A percentile compares a stretch with the other conserved stretches of the same genome.
phyloP scores from a whole-genome alignment of 2,113 vertebrate genomes.

The Takifugu bimaculatus region DNA sequence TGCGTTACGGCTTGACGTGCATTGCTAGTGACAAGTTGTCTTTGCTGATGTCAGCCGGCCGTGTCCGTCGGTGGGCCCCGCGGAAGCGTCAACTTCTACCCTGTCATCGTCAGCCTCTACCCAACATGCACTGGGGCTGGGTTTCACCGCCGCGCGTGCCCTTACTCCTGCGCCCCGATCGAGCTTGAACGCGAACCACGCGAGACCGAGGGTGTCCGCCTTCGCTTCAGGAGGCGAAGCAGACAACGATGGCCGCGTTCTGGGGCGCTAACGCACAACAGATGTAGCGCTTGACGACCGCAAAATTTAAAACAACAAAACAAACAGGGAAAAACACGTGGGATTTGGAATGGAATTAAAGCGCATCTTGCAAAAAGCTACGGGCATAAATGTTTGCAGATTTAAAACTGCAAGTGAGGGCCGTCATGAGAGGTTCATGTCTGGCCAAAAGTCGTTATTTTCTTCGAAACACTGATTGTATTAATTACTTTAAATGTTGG shows the following conservation, averaged over 20 bases:
- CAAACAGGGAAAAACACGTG: conserved; percentile 34
- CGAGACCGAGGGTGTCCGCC: conserved; percentile 13
- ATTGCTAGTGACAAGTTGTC: conserved; percentile 65
- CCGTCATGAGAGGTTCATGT: conserved; percentile 41
- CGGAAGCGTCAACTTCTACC: conserved; percentile 46
- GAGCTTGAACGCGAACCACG: conserved; percentile 16
- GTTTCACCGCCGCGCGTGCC: conserved; percentile 43
- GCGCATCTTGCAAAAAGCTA: conserved; percentile 56
- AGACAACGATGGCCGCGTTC: conserved; percentile 38
- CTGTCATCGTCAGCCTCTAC: conserved; percentile 58
- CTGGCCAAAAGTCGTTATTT: conserved; percentile 17
- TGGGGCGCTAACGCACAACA: conserved; percentile 53
- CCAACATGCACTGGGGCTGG: conserved; percentile 57
- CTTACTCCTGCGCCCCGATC: conserved; percentile 20
- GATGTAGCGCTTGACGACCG: conserved; percentile 51
- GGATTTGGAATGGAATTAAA: conserved; percentile 33
- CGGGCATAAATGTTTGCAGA: conserved; percentile 51
- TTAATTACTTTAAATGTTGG: conserved; percentile 6
- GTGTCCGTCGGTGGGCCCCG: conserved; percentile 49
- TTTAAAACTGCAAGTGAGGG: conserved; percentile 27
- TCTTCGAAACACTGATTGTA: conserved; percentile 28
- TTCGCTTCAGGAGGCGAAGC: conserved; percentile 40
- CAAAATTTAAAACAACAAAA: conserved; percentile 6
- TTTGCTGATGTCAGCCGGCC: conserved; percentile 59
- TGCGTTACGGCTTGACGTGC: conserved; percentile 42